These are phyloP conservation scores for Augochlorella aurata DNA, from an alignment of 2,888 invertebrate genomes.

Conservation along the genomic window DNA sequence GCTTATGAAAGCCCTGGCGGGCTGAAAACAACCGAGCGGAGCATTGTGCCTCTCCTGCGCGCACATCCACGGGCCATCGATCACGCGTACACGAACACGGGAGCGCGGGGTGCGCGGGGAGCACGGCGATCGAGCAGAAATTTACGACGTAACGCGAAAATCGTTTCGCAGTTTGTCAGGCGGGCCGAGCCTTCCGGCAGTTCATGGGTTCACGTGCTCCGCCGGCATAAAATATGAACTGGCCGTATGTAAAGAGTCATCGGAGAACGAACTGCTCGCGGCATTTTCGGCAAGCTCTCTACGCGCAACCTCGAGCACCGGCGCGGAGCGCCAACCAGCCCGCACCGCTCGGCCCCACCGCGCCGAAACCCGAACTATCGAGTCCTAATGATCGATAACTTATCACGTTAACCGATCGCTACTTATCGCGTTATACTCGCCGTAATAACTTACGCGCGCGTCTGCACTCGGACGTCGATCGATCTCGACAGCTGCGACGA, in stretches of 20 bases:
- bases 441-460: conserved; percentile 56
- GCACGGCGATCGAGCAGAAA: conserved; percentile 65
- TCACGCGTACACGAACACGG: conserved; percentile 50
- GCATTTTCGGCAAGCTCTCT: conserved; percentile 14
- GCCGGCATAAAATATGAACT: conserved; percentile 67
- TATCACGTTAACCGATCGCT: conserved; percentile 3
- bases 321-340: background rate
- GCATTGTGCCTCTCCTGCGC: conserved; percentile 24
- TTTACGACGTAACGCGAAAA: conserved; percentile 71
- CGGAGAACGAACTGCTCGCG: conserved; percentile 37
- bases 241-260: conserved; percentile 68
- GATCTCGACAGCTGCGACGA: background rate
- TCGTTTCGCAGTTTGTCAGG: conserved; percentile 75
- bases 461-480: conserved; percentile 18
- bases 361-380: background rate
- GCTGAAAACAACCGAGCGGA: conserved; percentile 49
- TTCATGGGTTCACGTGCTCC: conserved; percentile 62
- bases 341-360: background rate
- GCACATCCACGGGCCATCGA: conserved; percentile 61
- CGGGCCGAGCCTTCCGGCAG: conserved; percentile 66
- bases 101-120: conserved; percentile 13
- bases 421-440: conserved; percentile 61
- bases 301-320: background rate
- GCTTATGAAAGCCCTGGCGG: conserved; percentile 57
- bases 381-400: conserved; percentile 50